Evolutionary conservation across 2,797 vertebrate species (phyloP), one percentile per base, ranked within the genome.

Genomic region (Clarias pachynema): DNA sequence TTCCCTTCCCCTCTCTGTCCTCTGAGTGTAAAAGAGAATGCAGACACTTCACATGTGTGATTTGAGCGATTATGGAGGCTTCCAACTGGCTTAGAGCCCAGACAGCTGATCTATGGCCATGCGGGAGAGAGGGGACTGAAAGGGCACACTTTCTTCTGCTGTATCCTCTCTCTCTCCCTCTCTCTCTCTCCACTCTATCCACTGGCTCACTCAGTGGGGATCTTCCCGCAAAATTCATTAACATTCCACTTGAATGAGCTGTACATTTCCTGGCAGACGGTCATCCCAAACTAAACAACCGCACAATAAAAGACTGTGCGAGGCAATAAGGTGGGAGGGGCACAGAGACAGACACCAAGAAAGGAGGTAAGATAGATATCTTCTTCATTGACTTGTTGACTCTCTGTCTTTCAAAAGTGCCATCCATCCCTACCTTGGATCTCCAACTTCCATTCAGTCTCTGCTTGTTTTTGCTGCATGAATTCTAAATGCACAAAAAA

Each of bases 211-310:
- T 86, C 89, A 84, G 91, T 88, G 87, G 87, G 89, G 91, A 91
- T 91, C 88, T 91, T 93, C 83, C 87, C 66, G 82, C 75, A 88
- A 87, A 91, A 89, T 94, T 94, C 92, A 94, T 94, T 93, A 93
- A 91, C 91, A 93, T 94, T 94, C 93, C 94, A 94, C 91, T 93
- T 93, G 93, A 91, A 92, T 93, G 92, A 87, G 89, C 93, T 94
- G 94, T 95, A 95, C 92, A 95, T 94, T 94, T 94, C 93, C 94
- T 94, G 93, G 93, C 93, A 95, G 92, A 92, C 89, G 89, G 87
- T 92, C 83, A 8, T 88, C 88, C 89, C 87, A 91, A 89, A 85
- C 79, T 89, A 84, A 86, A 88, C 85, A 79, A 24, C 53, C 84
- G 77, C 80, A 57, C 87, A 94, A 86, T 73, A 92, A 94, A 94